Conservation (phyloP, 2,113 vertebrate genomes). For the Austrofundulus limnaeus region DNA sequence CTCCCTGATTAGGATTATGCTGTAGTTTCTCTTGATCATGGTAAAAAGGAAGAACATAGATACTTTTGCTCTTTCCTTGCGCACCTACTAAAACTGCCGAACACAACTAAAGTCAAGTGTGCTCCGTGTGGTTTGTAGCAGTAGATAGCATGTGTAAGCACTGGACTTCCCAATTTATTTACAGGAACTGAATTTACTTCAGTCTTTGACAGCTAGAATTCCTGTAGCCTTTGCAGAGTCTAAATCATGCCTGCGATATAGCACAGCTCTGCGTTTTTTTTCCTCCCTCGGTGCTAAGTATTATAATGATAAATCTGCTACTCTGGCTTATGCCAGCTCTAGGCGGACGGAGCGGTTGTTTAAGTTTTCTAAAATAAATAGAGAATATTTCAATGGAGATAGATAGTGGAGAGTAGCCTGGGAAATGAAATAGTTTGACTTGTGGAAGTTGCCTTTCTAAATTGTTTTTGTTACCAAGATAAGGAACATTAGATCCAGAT, state of each 20-base stretch:
- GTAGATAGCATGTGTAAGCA: constrained; percentile 52
- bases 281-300: constrained; percentile 73
- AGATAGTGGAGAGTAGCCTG: constrained; percentile 81
- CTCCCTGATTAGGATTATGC: constrained; percentile 16
- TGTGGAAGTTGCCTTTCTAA: constrained; percentile 85
- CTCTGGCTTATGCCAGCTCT: constrained; percentile 74
- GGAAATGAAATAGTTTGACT: constrained; percentile 82
- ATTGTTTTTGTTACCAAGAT: constrained; percentile 85
- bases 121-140: constrained; percentile 54
- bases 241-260: constrained; percentile 70
- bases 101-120: constrained; percentile 30
- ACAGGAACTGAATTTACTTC: constrained; percentile 71
- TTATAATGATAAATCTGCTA: constrained; percentile 80
- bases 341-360: constrained; percentile 82
- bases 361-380: constrained; percentile 85
- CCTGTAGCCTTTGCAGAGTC: constrained; percentile 59
- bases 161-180: constrained; percentile 64
- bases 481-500: constrained; percentile 85
- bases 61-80: constrained; percentile 21
- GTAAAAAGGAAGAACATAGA: constrained; percentile 20
- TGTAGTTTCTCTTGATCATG: constrained; percentile 7
- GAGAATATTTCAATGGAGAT: constrained; percentile 81
- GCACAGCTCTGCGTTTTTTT: constrained; percentile 63
- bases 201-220: constrained; percentile 69
- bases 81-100: constrained; percentile 36